These are phyloP conservation scores for Tetramorium simillimum DNA, from an alignment of 1,140 invertebrate species.

Conservation along the genomic window DNA sequence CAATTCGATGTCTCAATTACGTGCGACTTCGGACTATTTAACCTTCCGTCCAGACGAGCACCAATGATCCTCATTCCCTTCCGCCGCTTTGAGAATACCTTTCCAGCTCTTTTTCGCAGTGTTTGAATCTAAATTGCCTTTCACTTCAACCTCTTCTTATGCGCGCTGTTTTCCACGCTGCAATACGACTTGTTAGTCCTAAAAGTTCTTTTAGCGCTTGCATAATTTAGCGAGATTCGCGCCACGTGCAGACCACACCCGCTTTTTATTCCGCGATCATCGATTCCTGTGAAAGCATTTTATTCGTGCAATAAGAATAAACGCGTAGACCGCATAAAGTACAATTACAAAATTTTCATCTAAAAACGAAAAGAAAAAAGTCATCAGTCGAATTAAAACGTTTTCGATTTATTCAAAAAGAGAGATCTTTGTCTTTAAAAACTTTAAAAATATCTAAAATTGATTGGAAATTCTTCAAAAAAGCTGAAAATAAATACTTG, in stretches of 20 bases:
- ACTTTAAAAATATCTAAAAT: not conserved
- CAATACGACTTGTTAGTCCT: slow-evolving; percentile 36
- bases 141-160: not conserved
- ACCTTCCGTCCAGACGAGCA: slow-evolving; percentile 55
- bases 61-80: slow-evolving; percentile 50
- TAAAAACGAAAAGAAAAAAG: not conserved
- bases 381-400: not conserved
- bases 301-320: slow-evolving; percentile 7
- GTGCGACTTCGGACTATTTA: slow-evolving; percentile 45
- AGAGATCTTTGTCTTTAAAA: not conserved
- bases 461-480: not conserved
- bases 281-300: slow-evolving; percentile 2
- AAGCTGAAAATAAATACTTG: not conserved
- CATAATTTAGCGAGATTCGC: slow-evolving; percentile 32
- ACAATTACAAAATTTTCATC: slow-evolving; percentile 4
- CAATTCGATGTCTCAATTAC: slow-evolving; percentile 64
- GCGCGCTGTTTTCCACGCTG: not conserved
- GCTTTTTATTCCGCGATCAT: slow-evolving; percentile 32
- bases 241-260: not conserved
- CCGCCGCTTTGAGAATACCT: slow-evolving; percentile 34
- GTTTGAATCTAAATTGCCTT: slow-evolving; percentile 39
- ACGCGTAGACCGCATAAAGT: not conserved
- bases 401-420: not conserved
- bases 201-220: slow-evolving; percentile 16
- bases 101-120: slow-evolving; percentile 13